Evolutionary conservation across 2,113 vertebrate species (phyloP), one percentile per base, ranked within the genome.

Genomic region (Climacteris rufus): DNA sequence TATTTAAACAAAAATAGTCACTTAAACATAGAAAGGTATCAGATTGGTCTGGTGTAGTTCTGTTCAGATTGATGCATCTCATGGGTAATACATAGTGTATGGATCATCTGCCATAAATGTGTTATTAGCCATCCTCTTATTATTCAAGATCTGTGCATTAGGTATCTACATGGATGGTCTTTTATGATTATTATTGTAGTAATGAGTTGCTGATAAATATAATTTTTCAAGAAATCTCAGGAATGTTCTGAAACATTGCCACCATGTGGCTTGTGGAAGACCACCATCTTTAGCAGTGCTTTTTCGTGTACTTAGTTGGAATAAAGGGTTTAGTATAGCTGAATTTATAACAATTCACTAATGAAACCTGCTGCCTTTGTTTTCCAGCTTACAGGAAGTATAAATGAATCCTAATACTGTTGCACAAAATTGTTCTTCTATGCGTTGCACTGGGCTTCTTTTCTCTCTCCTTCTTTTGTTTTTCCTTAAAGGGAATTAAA

Each of bases 181-280:
- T 78, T 42, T 40, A 44, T 20, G 22, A 44, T 60, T 54, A 31
- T 35, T 23, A 19, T 30, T 80, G 24, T n/a, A 63, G 25, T 35
- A 52, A 75, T 47, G 18, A 64, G 18, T 59, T 78, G 24, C 37
- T 35, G 19, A 68, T 74, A 30, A 77, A 61, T 57, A 47, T 7
- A 27, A 14, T 37, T 93, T 72, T 83, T 47, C 66, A 79, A 21
- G 90, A 87, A 61, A 35, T 65, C 53, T 61, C n/a, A 35, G 39
- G 63, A 88, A 72, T 8, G 1, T 83, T 91, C 89, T 90, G 82
- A 97, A 95, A 95, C 64, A 91, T 74, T 93, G 94, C 91, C 91
- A 97, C 53, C 94, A 95, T 66, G 85, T 94, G 93, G 86, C 52
- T 45, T 82, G n/a, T 54, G 27, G 64, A 59, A 81, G 42, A 42